Percentiles rank a stretch among this genome's conserved stretches.
Conservation (phyloP, 2,888 invertebrate genomes). For the Abscondita cerata region DNA sequence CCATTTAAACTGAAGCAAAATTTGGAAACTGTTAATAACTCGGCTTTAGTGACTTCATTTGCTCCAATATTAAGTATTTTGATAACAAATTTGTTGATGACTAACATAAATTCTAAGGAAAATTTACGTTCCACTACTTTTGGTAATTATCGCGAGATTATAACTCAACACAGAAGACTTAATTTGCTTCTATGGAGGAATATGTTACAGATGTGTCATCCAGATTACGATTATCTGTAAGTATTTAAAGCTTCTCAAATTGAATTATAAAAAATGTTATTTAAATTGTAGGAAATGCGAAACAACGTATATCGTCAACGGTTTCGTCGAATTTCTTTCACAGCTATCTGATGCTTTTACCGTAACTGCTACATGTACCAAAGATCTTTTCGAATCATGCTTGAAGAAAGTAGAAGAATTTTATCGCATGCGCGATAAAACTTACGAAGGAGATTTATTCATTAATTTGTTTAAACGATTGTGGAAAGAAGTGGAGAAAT, state of each 20-base stretch:
- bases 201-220: constrained; percentile 61
- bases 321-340: constrained; percentile 10
- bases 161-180: constrained; percentile 60
- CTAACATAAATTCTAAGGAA: constrained; percentile 41
- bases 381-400: not conserved
- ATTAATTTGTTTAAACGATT: constrained; percentile 28
- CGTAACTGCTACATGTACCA: not conserved
- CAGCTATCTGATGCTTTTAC: constrained; percentile 11
- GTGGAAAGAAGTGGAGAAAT: constrained; percentile 23
- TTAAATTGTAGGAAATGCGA: constrained; percentile 22
- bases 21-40: not conserved
- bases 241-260: constrained; percentile 11
- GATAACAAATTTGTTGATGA: constrained; percentile 42
- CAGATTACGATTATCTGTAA: constrained; percentile 56
- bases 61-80: constrained; percentile 36
- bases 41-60: constrained; percentile 5
- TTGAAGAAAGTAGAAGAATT: not conserved
- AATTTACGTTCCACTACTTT: constrained; percentile 57
- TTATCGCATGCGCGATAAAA: not conserved
- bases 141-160: constrained; percentile 61
- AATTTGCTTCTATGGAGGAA: constrained; percentile 69
- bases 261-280: not conserved
- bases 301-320: constrained; percentile 8
- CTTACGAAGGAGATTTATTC: not conserved
- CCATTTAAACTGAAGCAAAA: constrained; percentile 38